Percentiles rank a stretch among this genome's conserved stretches.
These are phyloP conservation scores for Epinephelus lanceolatus DNA, from an alignment of 2,113 vertebrate species.

Conservation along the genomic window DNA sequence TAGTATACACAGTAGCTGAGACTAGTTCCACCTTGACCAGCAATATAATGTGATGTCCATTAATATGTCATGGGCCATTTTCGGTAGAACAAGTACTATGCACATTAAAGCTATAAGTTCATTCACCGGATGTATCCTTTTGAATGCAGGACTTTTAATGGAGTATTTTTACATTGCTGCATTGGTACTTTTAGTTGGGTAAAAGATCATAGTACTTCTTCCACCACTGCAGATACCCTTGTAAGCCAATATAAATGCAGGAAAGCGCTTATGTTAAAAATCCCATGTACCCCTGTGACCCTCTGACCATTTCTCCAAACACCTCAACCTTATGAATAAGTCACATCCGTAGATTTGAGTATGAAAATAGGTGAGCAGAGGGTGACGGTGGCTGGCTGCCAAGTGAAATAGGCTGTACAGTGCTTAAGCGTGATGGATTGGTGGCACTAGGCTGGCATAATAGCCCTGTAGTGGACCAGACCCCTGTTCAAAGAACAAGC, in stretches of 20 bases:
- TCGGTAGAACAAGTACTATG: too few relatives aligned
- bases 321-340: conserved; percentile 52
- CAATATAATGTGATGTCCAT: too few relatives aligned
- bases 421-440: conserved; percentile 78
- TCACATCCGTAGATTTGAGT: conserved; percentile 64
- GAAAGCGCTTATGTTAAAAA: conserved; percentile 16
- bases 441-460: conserved; percentile 75
- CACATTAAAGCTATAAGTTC: too few relatives aligned
- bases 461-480: conserved; percentile 70
- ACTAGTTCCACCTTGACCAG: too few relatives aligned
- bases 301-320: conserved; percentile 38
- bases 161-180: not conserved
- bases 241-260: conserved; percentile 11
- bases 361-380: conserved; percentile 64
- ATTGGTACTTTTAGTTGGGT: not conserved
- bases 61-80: too few relatives aligned
- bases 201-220: not conserved
- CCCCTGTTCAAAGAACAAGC: conserved; percentile 72
- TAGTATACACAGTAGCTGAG: too few relatives aligned
- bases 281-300: conserved; percentile 26
- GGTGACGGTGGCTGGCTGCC: conserved; percentile 65
- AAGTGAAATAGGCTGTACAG: conserved; percentile 72
- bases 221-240: not conserved
- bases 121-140: not conserved
- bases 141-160: not conserved